A percentile compares a stretch with the other conserved stretches of the same genome.
These are phyloP conservation scores for Atlantisia rogersi DNA, from an alignment of 2,113 vertebrate genomes.

Conservation along the genomic window DNA sequence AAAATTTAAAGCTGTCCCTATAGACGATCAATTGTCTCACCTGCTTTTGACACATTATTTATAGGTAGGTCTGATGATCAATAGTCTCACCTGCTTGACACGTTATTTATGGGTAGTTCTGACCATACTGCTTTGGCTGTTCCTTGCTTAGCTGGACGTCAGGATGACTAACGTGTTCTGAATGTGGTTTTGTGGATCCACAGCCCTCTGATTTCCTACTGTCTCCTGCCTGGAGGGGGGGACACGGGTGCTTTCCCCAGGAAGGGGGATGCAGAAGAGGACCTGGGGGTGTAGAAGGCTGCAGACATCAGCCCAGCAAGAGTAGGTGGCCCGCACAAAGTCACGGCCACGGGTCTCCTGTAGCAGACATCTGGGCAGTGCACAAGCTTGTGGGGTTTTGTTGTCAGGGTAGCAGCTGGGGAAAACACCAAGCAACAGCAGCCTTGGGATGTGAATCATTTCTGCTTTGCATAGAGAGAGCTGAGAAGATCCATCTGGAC, in stretches of 20 bases:
- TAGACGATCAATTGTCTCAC: neutral
- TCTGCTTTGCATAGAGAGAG: neutral
- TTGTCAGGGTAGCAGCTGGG: constrained; percentile 68
- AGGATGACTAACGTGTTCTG: accelerated
- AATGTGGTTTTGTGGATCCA: neutral
- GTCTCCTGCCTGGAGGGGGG: neutral
- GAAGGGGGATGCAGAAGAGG: neutral
- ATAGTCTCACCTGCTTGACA: neutral
- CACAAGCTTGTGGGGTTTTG: neutral
- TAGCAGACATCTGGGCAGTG: constrained; percentile 10
- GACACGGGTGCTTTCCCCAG: neutral
- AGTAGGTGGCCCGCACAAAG: neutral
- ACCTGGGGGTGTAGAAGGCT: neutral
- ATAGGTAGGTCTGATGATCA: neutral
- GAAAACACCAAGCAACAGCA: constrained; percentile 23
- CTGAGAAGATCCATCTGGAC: constrained; percentile 33
- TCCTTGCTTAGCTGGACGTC: neutral
- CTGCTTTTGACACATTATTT: neutral
- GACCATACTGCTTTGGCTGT: neutral
- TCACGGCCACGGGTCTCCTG: neutral
- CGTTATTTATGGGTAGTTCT: neutral
- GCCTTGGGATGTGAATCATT: constrained; percentile 48
- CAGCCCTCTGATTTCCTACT: neutral
- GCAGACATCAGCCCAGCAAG: neutral
- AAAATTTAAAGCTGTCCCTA: neutral